Evolutionary conservation across 1,140 invertebrate genomes (phyloP), one percentile per base, ranked within the genome.

Genomic region (Chelonus insularis): DNA sequence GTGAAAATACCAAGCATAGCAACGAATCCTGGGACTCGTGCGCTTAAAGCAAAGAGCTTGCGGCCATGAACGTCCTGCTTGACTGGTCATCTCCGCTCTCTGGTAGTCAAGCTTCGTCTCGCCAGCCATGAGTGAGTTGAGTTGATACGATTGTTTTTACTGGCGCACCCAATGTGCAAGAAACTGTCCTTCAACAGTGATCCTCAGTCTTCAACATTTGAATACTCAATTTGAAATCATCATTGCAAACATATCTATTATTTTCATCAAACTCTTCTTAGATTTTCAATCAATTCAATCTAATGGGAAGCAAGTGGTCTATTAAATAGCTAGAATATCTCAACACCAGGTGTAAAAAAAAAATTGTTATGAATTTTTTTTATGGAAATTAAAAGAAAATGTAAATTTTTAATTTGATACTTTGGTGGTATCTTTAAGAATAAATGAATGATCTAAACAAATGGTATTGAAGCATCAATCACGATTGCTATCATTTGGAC

Each of bases 141-240:
- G 68, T 77, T 74, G 73, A 78, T 76, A 74, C 77, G 74, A 78
- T 78, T 76, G 73, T 81, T 81, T 79, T 81, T 77, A 78, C 73
- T 66, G 75, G 63, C 73, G 70, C 76, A 75, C 72, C 73, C 70
- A 76, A 67, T 67, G 68, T 67, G 60, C 73, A 81, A 81, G 73
- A 80, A 81, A 76, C 70, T 75, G 77, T 80, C 75, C 77, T 77
- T 73, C 76, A 63, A 20, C 76, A 78, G 72, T 78, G 77, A 77
- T 67, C 63, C 75, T 78, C 76, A 77, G 75, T 54, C 66, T 36
- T 16, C 18, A 32, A 23, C 25, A 29, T 29, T 29, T 29, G 25
- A 29, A 29, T 29, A 29, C 25, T 29, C 25, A 29, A 29, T 29
- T 7, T 7, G 25, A 29, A 29, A 29, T 7, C 25, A 29, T 29